Conservation (phyloP, 2,888 invertebrate species). For the Cryptus viduatorius region DNA sequence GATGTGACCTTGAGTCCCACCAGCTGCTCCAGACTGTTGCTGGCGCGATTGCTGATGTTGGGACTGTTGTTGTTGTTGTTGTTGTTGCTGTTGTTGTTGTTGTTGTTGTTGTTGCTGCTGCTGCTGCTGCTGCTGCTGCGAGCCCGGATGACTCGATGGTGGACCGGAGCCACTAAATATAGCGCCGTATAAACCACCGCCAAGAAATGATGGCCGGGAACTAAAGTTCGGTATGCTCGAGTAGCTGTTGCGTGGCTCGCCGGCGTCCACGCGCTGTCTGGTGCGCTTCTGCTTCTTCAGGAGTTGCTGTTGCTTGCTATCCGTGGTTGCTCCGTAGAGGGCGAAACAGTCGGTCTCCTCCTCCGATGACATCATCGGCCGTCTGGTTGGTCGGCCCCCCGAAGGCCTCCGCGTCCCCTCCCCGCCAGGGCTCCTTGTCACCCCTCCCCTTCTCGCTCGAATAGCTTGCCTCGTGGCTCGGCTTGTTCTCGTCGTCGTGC, state of each 20-base stretch:
- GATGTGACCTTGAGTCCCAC: conserved; percentile 81
- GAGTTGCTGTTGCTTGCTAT: conserved; percentile 88
- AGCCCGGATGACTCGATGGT: conserved; percentile 78
- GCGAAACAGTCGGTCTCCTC: conserved; percentile 97
- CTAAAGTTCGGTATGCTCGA: conserved; percentile 92
- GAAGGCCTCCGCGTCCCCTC: conserved; percentile 92
- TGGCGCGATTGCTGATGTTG: conserved; percentile 88
- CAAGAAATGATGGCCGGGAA: conserved; percentile 93
- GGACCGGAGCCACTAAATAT: conserved; percentile 90
- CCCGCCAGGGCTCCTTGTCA: conserved; percentile 87
- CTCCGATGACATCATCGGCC: conserved; percentile 98
- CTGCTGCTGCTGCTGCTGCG: conserved; percentile 69
- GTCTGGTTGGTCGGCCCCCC: conserved; percentile 89
- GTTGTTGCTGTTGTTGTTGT: conserved; percentile 88
- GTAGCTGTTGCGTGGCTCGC: conserved; percentile 97
- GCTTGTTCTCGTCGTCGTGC: conserved; percentile 86
- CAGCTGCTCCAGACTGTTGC: conserved; percentile 85
- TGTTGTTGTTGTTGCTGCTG: conserved; percentile 81
- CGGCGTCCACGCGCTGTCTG: conserved; percentile 98
- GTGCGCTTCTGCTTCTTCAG: conserved; percentile 97
- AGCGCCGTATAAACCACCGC: conserved; percentile 94
- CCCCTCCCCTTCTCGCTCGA: conserved; percentile 88
- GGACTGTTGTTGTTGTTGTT: conserved; percentile 63
- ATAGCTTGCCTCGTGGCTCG: conserved; percentile 89
- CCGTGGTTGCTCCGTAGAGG: conserved; percentile 92